phyloP scores from a whole-genome alignment of 2,113 vertebrate genomes.

The Astur gentilis region DNA sequence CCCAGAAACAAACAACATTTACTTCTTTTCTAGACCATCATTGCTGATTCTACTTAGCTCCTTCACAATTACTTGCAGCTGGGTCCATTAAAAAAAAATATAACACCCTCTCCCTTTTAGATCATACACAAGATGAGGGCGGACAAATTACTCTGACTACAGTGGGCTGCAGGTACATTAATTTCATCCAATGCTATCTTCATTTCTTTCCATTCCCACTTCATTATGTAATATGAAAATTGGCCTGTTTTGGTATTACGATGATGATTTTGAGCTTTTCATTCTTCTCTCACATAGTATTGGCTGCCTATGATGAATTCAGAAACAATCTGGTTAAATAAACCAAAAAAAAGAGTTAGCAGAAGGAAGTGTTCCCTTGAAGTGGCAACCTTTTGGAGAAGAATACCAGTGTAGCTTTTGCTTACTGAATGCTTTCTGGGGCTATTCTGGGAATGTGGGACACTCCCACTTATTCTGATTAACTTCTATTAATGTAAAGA shows the following conservation, averaged over 20 bases:
- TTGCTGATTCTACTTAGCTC: slow-evolving; percentile 58
- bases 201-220: slow-evolving; percentile 86
- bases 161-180: slow-evolving; percentile 87
- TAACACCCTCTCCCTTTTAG: slow-evolving; percentile 75
- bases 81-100: slow-evolving; percentile 75
- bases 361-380: background rate
- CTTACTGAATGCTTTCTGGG: background rate
- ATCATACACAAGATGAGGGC: slow-evolving; percentile 86
- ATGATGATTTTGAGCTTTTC: slow-evolving; percentile 79
- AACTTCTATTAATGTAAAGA: background rate
- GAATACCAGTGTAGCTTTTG: background rate
- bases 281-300: slow-evolving; percentile 75
- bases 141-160: slow-evolving; percentile 86
- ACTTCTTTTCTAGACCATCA: slow-evolving; percentile 32
- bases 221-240: slow-evolving; percentile 91
- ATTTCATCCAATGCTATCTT: slow-evolving; percentile 88
- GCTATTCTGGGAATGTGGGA: background rate
- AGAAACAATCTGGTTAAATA: slow-evolving; percentile 44
- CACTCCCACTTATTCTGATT: background rate
- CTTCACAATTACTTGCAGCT: slow-evolving; percentile 91
- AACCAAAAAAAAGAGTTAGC: background rate
- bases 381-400: background rate
- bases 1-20: slow-evolving; percentile 7
- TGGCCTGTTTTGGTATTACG: slow-evolving; percentile 77
- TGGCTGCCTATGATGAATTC: slow-evolving; percentile 57